phyloP scores from a whole-genome alignment of 2,888 invertebrate species.

The Sympetrum striolatum region DNA sequence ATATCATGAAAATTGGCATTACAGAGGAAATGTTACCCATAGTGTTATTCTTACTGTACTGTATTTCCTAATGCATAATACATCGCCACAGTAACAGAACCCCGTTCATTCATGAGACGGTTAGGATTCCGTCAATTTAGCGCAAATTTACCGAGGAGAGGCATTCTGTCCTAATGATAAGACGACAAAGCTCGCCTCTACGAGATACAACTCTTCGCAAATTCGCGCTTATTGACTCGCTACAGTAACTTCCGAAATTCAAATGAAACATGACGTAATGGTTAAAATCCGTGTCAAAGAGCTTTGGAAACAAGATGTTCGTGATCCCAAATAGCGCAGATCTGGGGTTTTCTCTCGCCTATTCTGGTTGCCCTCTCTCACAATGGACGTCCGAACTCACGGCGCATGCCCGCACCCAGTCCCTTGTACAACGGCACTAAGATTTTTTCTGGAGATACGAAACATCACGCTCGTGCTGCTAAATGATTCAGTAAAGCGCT shows the following conservation, averaged over 20 bases:
- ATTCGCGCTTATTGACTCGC: not conserved
- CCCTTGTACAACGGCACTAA: not conserved
- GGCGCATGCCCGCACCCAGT: not conserved
- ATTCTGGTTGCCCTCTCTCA: not conserved
- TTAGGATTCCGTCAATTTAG: too few relatives aligned
- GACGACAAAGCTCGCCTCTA: not conserved
- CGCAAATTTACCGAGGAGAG: too few relatives aligned
- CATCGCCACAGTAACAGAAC: too few relatives aligned
- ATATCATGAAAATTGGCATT: too few relatives aligned
- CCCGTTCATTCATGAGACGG: too few relatives aligned
- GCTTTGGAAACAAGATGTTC: not conserved
- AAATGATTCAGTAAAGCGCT: not conserved
- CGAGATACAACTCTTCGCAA: not conserved
- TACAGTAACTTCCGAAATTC: not conserved
- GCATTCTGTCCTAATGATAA: not conserved
- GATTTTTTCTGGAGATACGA: not conserved
- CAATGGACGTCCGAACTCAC: not conserved
- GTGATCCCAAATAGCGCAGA: not conserved
- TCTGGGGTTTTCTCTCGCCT: not conserved
- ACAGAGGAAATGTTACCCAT: too few relatives aligned
- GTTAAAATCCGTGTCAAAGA: not conserved
- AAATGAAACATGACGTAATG: not conserved
- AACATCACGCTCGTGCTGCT: not conserved
- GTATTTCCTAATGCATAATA: too few relatives aligned
- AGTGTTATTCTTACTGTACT: too few relatives aligned